Evolutionary conservation across 2,113 vertebrate species (phyloP).

Genomic region (Eulemur rufifrons): DNA sequence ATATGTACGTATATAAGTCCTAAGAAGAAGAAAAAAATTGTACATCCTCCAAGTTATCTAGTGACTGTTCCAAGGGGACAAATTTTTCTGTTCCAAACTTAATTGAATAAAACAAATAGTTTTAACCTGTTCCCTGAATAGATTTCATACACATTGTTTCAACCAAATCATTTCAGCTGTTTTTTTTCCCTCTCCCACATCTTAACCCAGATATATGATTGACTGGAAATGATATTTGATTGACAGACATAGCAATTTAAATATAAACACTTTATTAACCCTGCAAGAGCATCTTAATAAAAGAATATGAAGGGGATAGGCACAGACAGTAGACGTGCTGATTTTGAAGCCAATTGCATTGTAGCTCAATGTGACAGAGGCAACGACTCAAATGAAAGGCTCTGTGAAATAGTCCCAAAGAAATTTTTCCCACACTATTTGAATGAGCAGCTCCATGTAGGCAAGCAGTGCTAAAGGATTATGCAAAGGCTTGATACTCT

Average conservation of each 20-base stretch:
- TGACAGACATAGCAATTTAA: slow-evolving; percentile 57
- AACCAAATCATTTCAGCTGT: slow-evolving; percentile 27
- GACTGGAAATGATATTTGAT: slow-evolving; percentile 58
- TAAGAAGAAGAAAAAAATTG: not conserved
- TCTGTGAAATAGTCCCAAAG: slow-evolving; percentile 27
- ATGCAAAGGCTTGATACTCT: not conserved
- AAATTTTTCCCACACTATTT: slow-evolving; percentile 5
- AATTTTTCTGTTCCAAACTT: slow-evolving; percentile 15
- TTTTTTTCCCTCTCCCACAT: not conserved
- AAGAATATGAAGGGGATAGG: slow-evolving; percentile 25
- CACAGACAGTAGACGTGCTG: not conserved
- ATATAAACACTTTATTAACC: slow-evolving; percentile 70
- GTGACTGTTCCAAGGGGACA: not conserved
- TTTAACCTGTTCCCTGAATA: not conserved
- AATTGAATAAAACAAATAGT: not conserved
- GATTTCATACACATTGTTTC: not conserved
- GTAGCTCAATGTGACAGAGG: slow-evolving; percentile 16
- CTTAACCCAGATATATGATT: slow-evolving; percentile 47
- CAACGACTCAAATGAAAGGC: slow-evolving; percentile 14
- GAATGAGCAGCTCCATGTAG: slow-evolving; percentile 49
- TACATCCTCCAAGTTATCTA: not conserved
- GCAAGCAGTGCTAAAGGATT: not conserved
- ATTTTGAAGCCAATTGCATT: slow-evolving; percentile 40
- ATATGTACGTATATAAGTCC: not conserved
- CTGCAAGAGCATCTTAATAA: slow-evolving; percentile 39